Base-by-base conservation (phyloP, 2,888 invertebrate species). In the Archaeoteleia sp. region DNA sequence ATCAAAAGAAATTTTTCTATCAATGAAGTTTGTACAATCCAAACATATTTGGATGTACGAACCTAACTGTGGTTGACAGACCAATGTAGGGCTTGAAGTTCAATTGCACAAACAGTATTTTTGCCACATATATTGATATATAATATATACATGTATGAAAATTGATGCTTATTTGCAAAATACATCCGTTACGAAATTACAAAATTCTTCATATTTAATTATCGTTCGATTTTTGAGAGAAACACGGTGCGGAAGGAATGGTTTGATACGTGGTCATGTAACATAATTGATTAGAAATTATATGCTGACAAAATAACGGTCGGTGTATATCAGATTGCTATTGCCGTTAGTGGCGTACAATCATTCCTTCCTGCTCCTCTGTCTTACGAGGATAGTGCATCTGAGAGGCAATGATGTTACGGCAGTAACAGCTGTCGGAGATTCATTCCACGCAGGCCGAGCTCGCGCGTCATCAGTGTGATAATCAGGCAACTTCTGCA, bases 231-330 rank as follows among this genome's bases (percentile, higher is more conserved):
- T 67, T 67, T 55, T 46, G 46, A 49, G 61, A 61, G 60, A 61
- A 67, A 45, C 45, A 2, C 6, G 8, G 55, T 55, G 55, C 67
- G 67, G 67, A 67, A 61, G 67, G 53, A 54, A 37, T 51, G 57
- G 51, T 42, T 54, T 61, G 67, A 67, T 67, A 55, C 46, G 67
- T 48, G 53, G 46, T 42, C 57, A 57, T 48, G 58, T 48, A 55
- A 39, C 46, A 62, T 67, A 67, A 67, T 62, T 62, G 67, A 67
- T 67, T 67, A 62, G 67, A 67, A 67, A 67, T 67, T 62, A 62
- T 62, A 67, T 62, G 67, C 62, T 62, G 67, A 62, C 67, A 62
- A 67, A 62, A 60, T 62, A 67, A 67, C 67, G 61, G 67, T 67
- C 53, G 42, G 53, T 35, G 51, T 49, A 57, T 67, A 67, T 57